Percentiles rank a stretch among this genome's conserved stretches.
Evolutionary conservation across 2,888 invertebrate genomes (phyloP).

Genomic region (Drepanosiphum platanoidis): DNA sequence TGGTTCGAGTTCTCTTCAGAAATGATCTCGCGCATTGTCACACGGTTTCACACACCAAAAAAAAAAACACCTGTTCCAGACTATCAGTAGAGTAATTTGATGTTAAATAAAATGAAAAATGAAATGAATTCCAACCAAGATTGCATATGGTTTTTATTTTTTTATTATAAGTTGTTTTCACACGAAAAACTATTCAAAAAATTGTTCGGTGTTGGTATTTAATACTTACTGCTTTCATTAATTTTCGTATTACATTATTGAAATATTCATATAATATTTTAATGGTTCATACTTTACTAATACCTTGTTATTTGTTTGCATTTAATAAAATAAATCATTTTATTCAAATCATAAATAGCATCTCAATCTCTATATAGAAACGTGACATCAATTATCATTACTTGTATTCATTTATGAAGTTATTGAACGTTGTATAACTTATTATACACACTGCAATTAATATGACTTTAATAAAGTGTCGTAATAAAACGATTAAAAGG

Average conservation of each 20-base stretch:
- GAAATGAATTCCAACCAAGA: background rate
- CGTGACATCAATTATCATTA: no score
- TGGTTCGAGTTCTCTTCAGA: background rate
- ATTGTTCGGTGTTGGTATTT: no score
- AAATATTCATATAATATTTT: background rate
- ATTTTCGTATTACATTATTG: background rate
- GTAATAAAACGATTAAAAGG: background rate
- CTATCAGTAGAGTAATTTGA: background rate
- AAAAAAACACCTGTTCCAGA: conserved; percentile 13
- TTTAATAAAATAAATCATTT: background rate
- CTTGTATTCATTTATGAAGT: background rate
- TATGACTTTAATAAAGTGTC: background rate
- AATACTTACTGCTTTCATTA: background rate
- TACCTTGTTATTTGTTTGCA: background rate
- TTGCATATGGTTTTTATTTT: background rate
- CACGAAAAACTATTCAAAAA: no score
- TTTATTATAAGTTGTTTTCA: background rate
- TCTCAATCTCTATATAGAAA: no score
- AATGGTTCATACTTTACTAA: background rate
- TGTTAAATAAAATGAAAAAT: background rate
- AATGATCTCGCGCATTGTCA: background rate
- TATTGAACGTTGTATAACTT: background rate
- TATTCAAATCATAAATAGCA: background rate
- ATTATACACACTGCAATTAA: background rate
- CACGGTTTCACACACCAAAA: background rate